Evolutionary conservation across 2,888 invertebrate species (phyloP).

Genomic region (Schrankia costaestrigalis): DNA sequence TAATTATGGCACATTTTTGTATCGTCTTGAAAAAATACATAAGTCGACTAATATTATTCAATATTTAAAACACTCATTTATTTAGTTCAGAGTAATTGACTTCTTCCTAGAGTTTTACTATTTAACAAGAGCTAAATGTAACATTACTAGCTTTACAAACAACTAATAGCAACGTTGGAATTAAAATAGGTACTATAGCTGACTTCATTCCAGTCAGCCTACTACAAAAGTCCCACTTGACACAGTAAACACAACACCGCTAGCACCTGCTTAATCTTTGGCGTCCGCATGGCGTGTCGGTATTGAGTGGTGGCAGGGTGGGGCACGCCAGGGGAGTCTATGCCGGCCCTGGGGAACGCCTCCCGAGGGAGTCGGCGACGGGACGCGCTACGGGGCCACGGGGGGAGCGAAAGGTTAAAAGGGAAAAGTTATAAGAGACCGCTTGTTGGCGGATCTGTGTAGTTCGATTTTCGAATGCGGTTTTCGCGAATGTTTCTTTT

Average conservation of each 20-base stretch:
- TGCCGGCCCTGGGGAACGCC: conserved; percentile 79
- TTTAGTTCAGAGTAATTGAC: no score
- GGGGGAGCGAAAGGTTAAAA: conserved; percentile 76
- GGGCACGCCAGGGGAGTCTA: conserved; percentile 64
- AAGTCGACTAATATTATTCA: no score
- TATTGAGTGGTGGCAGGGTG: conserved; percentile 77
- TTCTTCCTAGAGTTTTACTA: no score
- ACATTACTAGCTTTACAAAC: no score
- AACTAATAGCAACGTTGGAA: no score
- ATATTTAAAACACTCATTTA: no score
- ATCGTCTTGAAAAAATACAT: no score
- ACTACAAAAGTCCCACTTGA: conserved; percentile 12
- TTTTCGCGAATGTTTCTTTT: conserved; percentile 40
- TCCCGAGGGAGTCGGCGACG: conserved; percentile 65
- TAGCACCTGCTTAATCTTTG: conserved; percentile 60
- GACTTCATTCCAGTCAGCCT: background rate
- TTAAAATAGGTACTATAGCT: no score
- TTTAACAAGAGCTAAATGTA: no score
- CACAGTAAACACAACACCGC: conserved; percentile 20
- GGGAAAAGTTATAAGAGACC: conserved; percentile 81
- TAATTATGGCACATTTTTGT: no score
- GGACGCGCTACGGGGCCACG: conserved; percentile 38
- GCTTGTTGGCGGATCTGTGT: conserved; percentile 75
- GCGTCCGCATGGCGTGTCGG: conserved; percentile 74
- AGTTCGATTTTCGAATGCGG: conserved; percentile 68